Base-by-base conservation (phyloP, 1,140 invertebrate species). In the Drosophila ercepeae region DNA sequence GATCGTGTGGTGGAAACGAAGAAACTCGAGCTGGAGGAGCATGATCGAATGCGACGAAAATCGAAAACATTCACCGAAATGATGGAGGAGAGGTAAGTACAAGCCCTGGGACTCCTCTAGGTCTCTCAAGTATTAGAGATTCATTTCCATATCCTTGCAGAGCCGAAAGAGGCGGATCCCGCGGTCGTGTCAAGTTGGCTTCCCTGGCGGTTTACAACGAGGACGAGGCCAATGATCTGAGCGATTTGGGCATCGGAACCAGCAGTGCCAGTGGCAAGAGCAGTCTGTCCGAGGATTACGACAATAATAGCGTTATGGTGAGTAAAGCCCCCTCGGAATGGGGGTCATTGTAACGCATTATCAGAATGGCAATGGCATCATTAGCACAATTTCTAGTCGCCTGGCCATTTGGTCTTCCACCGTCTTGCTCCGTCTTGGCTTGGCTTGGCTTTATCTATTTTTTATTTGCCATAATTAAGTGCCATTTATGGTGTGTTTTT, bases 1-100 rank as follows among this genome's bases (percentile, higher is more conserved):
- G 96, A 97, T 91, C 93, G 96, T 67, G 96, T 96, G 29, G 96
- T 97, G 23, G 96, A 97, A 92, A 96, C 97, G 67, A 97, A 97
- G 82, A 96, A 96, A 91, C 93, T 96, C 77, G 95, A 95, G 92
- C 92, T 96, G 81, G 95, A 96, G 91, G 95, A 97, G 84, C 94
- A 95, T 90, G 94, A 93, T 92, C 93, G 93, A 82, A 93, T 93
- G 70, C 93, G 95, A 81, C 93, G 94, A 90, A 94, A 96, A 91
- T 95, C 95, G 89, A 98, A 98, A 93, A 98, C 97, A 36, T 99
- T 98, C 93, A 97, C 94, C 89, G 97, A 98, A 92, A 98, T 98
- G 94, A 94, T 98, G 93, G 96, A 97, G 91, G 96, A 98, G 91
- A 95, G 97, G 95, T 96, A 91, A 92, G 92, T 86, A 60, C 61